Evolutionary conservation across 2,888 invertebrate genomes (phyloP).

Genomic region (Notodonta ziczac): DNA sequence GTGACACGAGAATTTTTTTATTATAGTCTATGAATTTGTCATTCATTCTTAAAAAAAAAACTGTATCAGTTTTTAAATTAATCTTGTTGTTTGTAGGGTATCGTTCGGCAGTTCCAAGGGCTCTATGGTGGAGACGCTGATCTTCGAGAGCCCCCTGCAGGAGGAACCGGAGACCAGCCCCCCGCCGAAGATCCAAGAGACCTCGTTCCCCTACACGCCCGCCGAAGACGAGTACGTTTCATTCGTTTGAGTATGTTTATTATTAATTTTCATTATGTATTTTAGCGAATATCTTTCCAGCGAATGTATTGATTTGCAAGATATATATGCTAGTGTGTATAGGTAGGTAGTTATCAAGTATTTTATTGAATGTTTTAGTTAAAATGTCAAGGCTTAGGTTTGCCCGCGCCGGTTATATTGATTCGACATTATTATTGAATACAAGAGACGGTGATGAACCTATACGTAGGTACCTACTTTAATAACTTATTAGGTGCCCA

Average conservation of each 20-base stretch:
- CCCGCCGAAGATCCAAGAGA: conserved; percentile 76
- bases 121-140: conserved; percentile 97
- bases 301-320: conserved; percentile 5
- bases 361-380: too few relatives aligned
- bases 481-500: too few relatives aligned
- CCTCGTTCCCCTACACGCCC: conserved; percentile 77
- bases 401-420: too few relatives aligned
- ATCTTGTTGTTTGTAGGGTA: conserved; percentile 85
- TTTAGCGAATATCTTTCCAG: conserved; percentile 39
- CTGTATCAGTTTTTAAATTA: neutral
- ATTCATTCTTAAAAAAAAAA: too few relatives aligned
- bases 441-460: too few relatives aligned
- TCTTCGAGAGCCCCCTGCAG: conserved; percentile 93
- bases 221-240: conserved; percentile 85
- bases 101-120: conserved; percentile 97
- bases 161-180: conserved; percentile 91
- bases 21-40: too few relatives aligned
- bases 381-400: too few relatives aligned
- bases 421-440: too few relatives aligned
- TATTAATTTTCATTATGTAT: conserved; percentile 57
- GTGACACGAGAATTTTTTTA: too few relatives aligned
- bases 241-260: conserved; percentile 71
- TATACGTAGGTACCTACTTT: too few relatives aligned
- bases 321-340: neutral
- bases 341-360: too few relatives aligned